Conservation (phyloP, 2,888 invertebrate genomes). For the Frankliniella fusca region DNA sequence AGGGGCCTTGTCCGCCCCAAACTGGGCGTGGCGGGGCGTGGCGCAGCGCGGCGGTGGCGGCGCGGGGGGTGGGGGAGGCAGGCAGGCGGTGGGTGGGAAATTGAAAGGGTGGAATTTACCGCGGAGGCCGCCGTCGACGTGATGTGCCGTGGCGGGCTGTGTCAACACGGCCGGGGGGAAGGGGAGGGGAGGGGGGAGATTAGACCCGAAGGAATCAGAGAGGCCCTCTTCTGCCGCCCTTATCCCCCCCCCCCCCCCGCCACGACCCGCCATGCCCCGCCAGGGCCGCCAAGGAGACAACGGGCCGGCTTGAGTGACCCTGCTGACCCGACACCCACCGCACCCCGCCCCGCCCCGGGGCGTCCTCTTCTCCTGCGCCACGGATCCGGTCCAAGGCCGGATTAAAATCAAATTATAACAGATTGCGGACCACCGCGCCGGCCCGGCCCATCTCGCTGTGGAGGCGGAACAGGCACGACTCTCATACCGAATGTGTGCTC, state of each 20-base stretch:
- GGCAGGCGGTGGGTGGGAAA: background rate
- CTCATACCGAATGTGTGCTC: background rate
- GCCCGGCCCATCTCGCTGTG: too few relatives aligned
- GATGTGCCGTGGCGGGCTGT: background rate
- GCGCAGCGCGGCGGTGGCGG: too few relatives aligned
- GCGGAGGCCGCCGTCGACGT: background rate
- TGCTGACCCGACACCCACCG: too few relatives aligned
- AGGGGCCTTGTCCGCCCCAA: too few relatives aligned
- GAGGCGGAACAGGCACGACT: background rate
- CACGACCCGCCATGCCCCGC: background rate
- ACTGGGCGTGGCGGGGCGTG: too few relatives aligned
- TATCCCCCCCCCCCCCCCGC: too few relatives aligned
- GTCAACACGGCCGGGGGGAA: background rate
- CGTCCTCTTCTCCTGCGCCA: too few relatives aligned
- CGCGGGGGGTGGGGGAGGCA: background rate
- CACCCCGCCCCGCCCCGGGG: too few relatives aligned
- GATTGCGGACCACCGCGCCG: too few relatives aligned
- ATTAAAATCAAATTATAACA: background rate
- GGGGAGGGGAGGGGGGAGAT: background rate
- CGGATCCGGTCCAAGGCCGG: background rate
- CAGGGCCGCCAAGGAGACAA: background rate
- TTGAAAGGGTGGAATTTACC: background rate
- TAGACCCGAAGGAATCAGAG: conserved; percentile 2
- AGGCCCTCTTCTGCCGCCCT: too few relatives aligned
- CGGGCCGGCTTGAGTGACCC: background rate